phyloP scores from a whole-genome alignment of 2,797 vertebrate genomes.

The Fistularia tabacaria region DNA sequence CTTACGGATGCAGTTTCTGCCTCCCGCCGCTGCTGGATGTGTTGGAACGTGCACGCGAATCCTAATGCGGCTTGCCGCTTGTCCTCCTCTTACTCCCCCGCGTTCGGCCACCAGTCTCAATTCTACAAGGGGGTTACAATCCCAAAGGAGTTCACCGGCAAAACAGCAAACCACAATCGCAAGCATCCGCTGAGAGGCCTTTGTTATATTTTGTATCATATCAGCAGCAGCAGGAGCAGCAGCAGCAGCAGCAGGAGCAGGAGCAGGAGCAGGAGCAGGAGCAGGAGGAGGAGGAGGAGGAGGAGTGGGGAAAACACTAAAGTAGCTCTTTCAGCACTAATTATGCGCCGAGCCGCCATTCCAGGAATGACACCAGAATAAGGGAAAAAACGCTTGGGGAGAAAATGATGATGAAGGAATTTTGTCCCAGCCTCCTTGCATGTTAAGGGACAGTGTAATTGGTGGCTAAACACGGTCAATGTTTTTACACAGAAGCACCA shows the following conservation, averaged over 20 bases:
- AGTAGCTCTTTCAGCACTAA: slow-evolving; percentile 44
- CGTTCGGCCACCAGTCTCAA: slow-evolving; percentile 9
- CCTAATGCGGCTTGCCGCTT: slow-evolving; percentile 17
- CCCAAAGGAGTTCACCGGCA: slow-evolving; percentile 13
- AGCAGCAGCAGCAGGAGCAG: no score
- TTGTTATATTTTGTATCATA: slow-evolving; percentile 43
- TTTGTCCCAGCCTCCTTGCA: slow-evolving; percentile 36
- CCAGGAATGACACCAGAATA: slow-evolving; percentile 51
- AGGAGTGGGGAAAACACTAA: slow-evolving; percentile 9
- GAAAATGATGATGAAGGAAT: slow-evolving; percentile 57
- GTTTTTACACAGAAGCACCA: slow-evolving; percentile 35
- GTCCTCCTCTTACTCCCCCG: background rate
- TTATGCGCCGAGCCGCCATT: slow-evolving; percentile 31
- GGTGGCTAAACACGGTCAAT: slow-evolving; percentile 51
- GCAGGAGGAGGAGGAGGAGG: no score
- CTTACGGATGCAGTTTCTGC: slow-evolving; percentile 24
- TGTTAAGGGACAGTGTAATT: slow-evolving; percentile 51
- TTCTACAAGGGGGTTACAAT: slow-evolving; percentile 11
- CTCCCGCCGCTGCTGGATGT: slow-evolving; percentile 28
- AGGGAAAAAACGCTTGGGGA: slow-evolving; percentile 12
- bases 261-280: no score
- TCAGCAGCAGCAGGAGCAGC: slow-evolving; percentile 41
- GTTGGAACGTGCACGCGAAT: slow-evolving; percentile 15
- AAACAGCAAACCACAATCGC: background rate
- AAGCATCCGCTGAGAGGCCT: slow-evolving; percentile 15